Evolutionary conservation across 1,140 invertebrate species (phyloP).

Genomic region (Ladona fulva): DNA sequence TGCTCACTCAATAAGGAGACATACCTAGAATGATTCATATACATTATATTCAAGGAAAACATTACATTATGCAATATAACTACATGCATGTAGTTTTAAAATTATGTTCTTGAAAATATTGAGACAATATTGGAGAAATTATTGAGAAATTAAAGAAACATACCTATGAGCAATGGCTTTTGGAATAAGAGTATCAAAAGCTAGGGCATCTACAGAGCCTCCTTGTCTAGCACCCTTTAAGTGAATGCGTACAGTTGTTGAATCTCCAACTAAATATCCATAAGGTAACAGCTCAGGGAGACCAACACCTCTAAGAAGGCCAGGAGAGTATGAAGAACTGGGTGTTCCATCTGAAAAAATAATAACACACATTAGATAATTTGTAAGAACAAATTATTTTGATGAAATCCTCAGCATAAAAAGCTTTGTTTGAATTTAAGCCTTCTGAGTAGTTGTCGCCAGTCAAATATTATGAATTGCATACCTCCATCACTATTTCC

Average conservation of each 20-base stretch:
- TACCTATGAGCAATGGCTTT: slow-evolving; percentile 86
- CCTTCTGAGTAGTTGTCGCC: no score
- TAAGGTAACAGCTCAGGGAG: slow-evolving; percentile 81
- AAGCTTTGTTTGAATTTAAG: no score
- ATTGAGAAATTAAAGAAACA: slow-evolving; percentile 2
- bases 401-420: no score
- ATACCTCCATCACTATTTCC: not conserved
- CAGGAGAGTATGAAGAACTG: not conserved
- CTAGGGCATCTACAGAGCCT: slow-evolving; percentile 82
- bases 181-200: slow-evolving; percentile 93
- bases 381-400: no score
- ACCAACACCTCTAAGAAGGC: slow-evolving; percentile 41
- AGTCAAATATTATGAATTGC: no score
- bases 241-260: slow-evolving; percentile 43
- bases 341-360: slow-evolving; percentile 35
- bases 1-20: slow-evolving; percentile 83
- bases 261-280: slow-evolving; percentile 84
- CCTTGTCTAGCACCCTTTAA: slow-evolving; percentile 69
- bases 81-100: no score
- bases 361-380: no score
- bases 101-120: slow-evolving; percentile 9
- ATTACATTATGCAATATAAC: no score
- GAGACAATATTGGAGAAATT: slow-evolving; percentile 8
- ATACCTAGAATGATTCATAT: slow-evolving; percentile 42
- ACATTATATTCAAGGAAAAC: no score